Evolutionary conservation across 2,113 vertebrate genomes (phyloP).

Genomic region (Lanius ludovicianus): DNA sequence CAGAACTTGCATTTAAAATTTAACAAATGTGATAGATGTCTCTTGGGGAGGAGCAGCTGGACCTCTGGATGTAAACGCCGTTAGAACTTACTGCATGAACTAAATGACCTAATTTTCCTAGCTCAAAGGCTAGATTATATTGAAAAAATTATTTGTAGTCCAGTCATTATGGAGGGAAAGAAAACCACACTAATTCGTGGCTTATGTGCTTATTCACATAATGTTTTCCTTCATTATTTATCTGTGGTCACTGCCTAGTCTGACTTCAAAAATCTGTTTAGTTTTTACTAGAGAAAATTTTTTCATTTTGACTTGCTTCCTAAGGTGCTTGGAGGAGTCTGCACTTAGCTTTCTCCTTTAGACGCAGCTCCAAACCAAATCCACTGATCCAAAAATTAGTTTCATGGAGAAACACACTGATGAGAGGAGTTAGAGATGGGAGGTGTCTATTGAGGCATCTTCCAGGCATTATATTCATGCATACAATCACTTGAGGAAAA

Average conservation of each 20-base stretch:
- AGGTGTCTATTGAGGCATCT: neutral
- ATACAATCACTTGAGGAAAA: neutral
- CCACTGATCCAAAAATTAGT: neutral
- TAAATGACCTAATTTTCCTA: slow-evolving; percentile 2
- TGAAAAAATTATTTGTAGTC: neutral
- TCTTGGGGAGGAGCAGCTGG: neutral
- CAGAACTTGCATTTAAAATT: slow-evolving; percentile 7
- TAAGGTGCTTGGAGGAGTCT: neutral
- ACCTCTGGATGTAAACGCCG: neutral
- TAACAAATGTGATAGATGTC: neutral
- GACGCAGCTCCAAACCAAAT: neutral
- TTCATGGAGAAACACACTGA: neutral
- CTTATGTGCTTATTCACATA: neutral
- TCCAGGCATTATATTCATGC: neutral
- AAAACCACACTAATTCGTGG: neutral
- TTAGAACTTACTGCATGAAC: neutral
- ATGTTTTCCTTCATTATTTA: neutral
- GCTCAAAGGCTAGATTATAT: slow-evolving; percentile 12
- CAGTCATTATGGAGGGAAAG: neutral
- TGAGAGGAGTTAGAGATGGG: neutral
- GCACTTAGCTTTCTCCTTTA: neutral
- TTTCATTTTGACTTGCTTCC: neutral
- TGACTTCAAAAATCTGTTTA: neutral
- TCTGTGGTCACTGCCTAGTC: neutral
- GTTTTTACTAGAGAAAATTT: neutral